phyloP scores from a whole-genome alignment of 2,113 vertebrate genomes.

The Cavia porcellus region DNA sequence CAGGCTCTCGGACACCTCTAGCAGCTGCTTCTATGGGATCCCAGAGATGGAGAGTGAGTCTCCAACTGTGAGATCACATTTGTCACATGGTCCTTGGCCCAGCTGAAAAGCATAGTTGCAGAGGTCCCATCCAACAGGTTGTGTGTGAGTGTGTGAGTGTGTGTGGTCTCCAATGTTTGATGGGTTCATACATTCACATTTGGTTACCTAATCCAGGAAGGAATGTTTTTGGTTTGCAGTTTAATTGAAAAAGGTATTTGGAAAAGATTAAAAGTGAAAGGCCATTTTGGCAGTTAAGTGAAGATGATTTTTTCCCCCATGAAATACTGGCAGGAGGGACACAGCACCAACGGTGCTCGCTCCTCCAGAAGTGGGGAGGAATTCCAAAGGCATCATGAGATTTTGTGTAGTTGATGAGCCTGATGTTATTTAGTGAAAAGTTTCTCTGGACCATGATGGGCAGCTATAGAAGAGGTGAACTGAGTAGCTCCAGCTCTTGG shows the following conservation, averaged over 20 bases:
- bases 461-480: not conserved
- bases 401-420: not conserved
- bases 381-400: not conserved
- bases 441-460: not conserved
- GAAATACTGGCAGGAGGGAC: not conserved
- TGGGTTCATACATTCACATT: not conserved
- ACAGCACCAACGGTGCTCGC: not conserved
- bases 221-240: slow-evolving; percentile 23
- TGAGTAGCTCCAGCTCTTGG: not conserved
- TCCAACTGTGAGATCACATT: slow-evolving; percentile 10
- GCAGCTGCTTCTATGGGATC: no score
- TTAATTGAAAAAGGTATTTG: slow-evolving; percentile 45
- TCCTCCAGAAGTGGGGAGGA: not conserved
- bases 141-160: not conserved
- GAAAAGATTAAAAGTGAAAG: slow-evolving; percentile 25
- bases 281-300: not conserved
- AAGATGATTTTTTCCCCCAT: not conserved
- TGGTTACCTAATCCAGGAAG: not conserved
- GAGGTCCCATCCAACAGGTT: not conserved
- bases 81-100: not conserved
- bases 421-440: not conserved
- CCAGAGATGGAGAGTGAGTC: not conserved
- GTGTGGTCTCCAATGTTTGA: not conserved
- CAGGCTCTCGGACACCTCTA: not conserved
- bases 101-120: not conserved